These are phyloP conservation scores for Heteromyza rotundicornis DNA, from an alignment of 2,888 invertebrate species.

Conservation along the genomic window DNA sequence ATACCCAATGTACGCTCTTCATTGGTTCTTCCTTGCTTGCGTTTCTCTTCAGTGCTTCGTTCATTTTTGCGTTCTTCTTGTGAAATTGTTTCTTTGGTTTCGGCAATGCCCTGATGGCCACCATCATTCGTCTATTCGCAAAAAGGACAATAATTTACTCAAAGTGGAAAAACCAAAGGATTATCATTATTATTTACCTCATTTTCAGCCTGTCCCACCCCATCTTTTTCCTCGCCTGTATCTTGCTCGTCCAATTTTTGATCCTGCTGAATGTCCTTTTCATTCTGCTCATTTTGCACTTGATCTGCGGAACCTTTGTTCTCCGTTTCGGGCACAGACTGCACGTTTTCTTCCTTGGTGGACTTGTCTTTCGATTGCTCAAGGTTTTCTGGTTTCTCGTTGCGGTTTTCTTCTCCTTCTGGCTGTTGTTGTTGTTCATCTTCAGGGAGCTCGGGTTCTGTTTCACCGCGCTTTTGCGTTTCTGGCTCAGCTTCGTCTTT, in stretches of 20 bases:
- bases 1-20: slow-evolving; percentile 71
- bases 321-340: slow-evolving; percentile 56
- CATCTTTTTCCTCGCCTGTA: slow-evolving; percentile 67
- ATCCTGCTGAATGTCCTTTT: slow-evolving; percentile 59
- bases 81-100: slow-evolving; percentile 56
- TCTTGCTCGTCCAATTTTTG: slow-evolving; percentile 65
- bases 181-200: slow-evolving; percentile 62
- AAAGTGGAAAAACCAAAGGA: no score
- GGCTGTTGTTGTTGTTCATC: slow-evolving; percentile 72
- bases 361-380: slow-evolving; percentile 58
- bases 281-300: slow-evolving; percentile 60
- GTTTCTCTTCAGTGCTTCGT: slow-evolving; percentile 65
- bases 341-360: slow-evolving; percentile 60
- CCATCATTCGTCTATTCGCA: slow-evolving; percentile 62
- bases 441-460: slow-evolving; percentile 57
- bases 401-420: slow-evolving; percentile 62
- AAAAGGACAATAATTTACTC: background rate
- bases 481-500: slow-evolving; percentile 59
- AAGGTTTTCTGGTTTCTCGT: slow-evolving; percentile 60
- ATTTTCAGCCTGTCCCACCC: slow-evolving; percentile 77
- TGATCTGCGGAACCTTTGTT: slow-evolving; percentile 59
- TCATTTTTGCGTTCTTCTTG: slow-evolving; percentile 61
- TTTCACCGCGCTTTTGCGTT: slow-evolving; percentile 62
- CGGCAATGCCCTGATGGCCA: slow-evolving; percentile 70
- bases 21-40: slow-evolving; percentile 78